Base-by-base conservation (phyloP, 2,888 invertebrate genomes). In the Panzeria rudis region DNA sequence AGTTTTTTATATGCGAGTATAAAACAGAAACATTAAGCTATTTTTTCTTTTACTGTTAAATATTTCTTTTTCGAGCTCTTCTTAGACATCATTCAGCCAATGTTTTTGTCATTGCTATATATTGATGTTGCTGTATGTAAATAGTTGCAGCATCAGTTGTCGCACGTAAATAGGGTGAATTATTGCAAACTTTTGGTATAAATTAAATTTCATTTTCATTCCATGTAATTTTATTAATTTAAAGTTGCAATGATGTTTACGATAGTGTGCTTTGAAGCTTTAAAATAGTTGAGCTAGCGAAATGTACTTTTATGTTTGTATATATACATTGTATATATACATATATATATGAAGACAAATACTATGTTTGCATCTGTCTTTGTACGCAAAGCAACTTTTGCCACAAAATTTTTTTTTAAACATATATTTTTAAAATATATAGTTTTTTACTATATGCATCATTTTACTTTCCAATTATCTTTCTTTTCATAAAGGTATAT, bases 181-280 rank as follows among this genome's bases (percentile, higher is more conserved):
- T 78, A 62, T 73, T 61, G 68, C 66, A 76, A 84, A 84, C 79
- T 76, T 84, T 72, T 80, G 64, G 61, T 71, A 84, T 80, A 80
- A 76, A 84, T 76, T 84, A 84, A 84, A 76, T 84, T 80, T 69
- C 56, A 35, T 47, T 75, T 80, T 80, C 52, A 66, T 72, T 75
- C 23, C 20, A 71, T 75, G 69, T 75, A 79, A 79, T 79, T 78
- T 79, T 79, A 79, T 75, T 79, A 83, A 64, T 79, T 83, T 78
- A 23, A 73, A 71, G 41, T 79, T 75, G 29, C 25, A 52, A 44
- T 54, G 71, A 66, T 56, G 71, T 32, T 61, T 50, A 23, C n/a
- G 50, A 23, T 29, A 23, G 9, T 7, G 29, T 29, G 25, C 47
- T 50, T 47, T 15, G 5, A 17, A 56, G 56, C 25, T 29, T 8